Conservation (phyloP, 2,113 vertebrate species). For the Baryphthengus martii region DNA sequence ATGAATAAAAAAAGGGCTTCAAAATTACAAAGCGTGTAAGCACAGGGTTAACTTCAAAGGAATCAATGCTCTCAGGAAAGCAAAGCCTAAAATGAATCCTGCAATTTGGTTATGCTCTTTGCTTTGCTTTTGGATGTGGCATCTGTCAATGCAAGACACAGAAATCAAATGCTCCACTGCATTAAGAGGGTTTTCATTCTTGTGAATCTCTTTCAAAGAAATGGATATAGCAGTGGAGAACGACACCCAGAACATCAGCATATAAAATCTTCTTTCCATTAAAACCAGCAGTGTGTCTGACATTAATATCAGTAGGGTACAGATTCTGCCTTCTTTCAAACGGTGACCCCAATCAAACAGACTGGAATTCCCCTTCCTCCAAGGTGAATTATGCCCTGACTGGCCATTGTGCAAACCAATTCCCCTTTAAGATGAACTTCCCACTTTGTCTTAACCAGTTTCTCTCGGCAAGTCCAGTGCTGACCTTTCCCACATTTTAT, state of each 20-base stretch:
- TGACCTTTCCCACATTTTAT: background rate
- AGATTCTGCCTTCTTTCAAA: background rate
- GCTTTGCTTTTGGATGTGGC: background rate
- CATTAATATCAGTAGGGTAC: background rate
- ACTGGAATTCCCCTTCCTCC: fast-evolving
- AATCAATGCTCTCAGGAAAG: background rate
- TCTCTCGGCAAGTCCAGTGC: background rate
- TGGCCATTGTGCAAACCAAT: background rate
- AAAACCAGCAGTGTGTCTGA: background rate
- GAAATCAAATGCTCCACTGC: background rate
- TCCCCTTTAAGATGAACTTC: background rate
- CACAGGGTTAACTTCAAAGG: background rate
- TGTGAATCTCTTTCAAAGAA: background rate
- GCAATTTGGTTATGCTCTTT: background rate
- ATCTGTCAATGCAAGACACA: background rate
- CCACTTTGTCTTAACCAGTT: background rate
- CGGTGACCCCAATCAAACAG: background rate
- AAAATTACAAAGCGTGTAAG: background rate
- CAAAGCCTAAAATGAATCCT: fast-evolving
- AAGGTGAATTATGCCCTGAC: background rate
- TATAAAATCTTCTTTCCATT: background rate
- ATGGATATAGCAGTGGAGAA: background rate
- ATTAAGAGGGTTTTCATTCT: background rate
- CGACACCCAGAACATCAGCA: fast-evolving
- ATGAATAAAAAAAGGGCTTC: background rate